Percentiles rank a stretch among this genome's conserved stretches.
Evolutionary conservation across 2,113 vertebrate genomes (phyloP).

Genomic region (Passer montanus): DNA sequence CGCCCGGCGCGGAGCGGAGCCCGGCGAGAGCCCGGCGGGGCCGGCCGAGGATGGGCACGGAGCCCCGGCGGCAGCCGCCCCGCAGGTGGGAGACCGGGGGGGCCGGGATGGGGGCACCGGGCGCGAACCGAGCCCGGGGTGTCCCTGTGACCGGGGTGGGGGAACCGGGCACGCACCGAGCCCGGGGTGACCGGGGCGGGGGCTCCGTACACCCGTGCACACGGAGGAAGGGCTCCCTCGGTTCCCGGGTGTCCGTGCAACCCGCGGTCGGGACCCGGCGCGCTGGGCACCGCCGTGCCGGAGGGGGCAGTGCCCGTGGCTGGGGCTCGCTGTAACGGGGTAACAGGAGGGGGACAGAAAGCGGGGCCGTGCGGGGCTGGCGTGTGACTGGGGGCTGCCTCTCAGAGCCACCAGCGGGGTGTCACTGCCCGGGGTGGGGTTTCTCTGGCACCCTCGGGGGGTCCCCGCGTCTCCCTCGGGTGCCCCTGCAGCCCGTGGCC

Average conservation of each 20-base stretch:
- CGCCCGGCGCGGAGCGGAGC: neutral
- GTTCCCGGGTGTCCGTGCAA: neutral
- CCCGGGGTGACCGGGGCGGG: neutral
- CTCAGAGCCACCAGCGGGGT: neutral
- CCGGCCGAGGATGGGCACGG: neutral
- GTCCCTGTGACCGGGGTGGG: neutral
- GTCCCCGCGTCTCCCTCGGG: no score
- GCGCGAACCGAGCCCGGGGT: neutral
- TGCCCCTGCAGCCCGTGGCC: neutral
- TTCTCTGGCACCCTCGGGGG: neutral
- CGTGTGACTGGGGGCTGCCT: neutral
- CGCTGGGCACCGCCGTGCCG: neutral
- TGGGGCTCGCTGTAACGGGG: neutral
- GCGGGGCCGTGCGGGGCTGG: rapidly evolving
- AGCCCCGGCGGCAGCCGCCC: neutral
- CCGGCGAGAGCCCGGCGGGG: neutral
- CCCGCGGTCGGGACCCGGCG: rapidly evolving
- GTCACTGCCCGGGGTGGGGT: rapidly evolving
- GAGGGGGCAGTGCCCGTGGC: rapidly evolving
- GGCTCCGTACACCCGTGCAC: neutral
- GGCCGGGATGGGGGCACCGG: neutral
- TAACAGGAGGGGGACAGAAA: no score
- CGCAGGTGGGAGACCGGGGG: neutral
- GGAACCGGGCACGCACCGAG: neutral
- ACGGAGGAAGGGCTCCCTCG: neutral